Evolutionary conservation across 2,797 vertebrate genomes (phyloP), one percentile per base, ranked within the genome.

Genomic region (Austrolebias charrua): DNA sequence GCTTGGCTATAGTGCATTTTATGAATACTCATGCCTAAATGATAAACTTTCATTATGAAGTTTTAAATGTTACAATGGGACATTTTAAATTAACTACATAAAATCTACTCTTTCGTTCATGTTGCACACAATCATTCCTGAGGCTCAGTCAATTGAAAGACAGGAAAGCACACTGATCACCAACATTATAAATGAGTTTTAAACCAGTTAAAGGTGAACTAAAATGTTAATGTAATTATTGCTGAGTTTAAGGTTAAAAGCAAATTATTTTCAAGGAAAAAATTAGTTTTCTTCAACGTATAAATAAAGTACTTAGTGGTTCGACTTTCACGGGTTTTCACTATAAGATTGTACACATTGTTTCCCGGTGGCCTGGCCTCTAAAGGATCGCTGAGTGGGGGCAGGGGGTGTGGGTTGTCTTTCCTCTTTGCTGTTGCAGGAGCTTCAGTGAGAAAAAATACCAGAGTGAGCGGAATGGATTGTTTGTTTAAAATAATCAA

Each of bases 61-160:
- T 44, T 79, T 73, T 53, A 14, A 31, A 69, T 66, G 55, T 48
- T 45, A n/a, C 10, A 66, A 75, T 49, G 40, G 50, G 2, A 53
- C 52, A 59, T 42, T 19, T 20, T 19, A 57, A 57, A 31, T 49
- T 6, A 45, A 49, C 24, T 46, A 5, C 38, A 14, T 48, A 58
- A 19, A 59, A 43, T 63, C 12, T 3, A 43, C 56, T 64, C 57
- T 49, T 48, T n/a, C 7, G 50, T 58, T 19, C 0, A 9, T 55
- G 63, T 46, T 58, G 3, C 24, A 5, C 19, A 47, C 29, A 33
- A 16, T n/a, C 62, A 20, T 46, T 64, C 4, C 19, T 57, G 4
- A 53, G n/a, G 16, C 6, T 56, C 12, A 47, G 19, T 69, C 18
- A 48, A 1, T 29, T 40, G 2, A 33, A 61, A 59, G 38, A 24